phyloP scores from a whole-genome alignment of 1,140 invertebrate genomes.

The Apis mellifera region Amel_HAv3.1 CM009940.2:1799501-1800000 shows the following conservation, averaged over 20 bases:
- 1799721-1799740: constrained; percentile 61
- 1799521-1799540: constrained; percentile 35
- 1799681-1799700: constrained; percentile 24
- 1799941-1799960: background rate
- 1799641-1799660: constrained; percentile 51
- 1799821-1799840: constrained; percentile 64
- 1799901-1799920: constrained; percentile 40
- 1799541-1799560: constrained; percentile 26
- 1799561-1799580: background rate
- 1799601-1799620: background rate
- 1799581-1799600: background rate
- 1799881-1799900: constrained; percentile 55
- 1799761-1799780: background rate
- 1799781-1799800: constrained; percentile 25
- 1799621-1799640: background rate
- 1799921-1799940: constrained; percentile 56
- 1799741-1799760: constrained; percentile 55
- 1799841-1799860: constrained; percentile 67
- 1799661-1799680: constrained; percentile 53
- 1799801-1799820: constrained; percentile 47
- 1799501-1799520: constrained; percentile 42
- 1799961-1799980: constrained; percentile 46
- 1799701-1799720: constrained; percentile 4
- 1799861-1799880: constrained; percentile 71
- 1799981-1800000: constrained; percentile 56